Percentiles rank a stretch among this genome's conserved stretches.
Evolutionary conservation across 2,797 vertebrate genomes (phyloP).

Genomic region (Argyrosomus regius): DNA sequence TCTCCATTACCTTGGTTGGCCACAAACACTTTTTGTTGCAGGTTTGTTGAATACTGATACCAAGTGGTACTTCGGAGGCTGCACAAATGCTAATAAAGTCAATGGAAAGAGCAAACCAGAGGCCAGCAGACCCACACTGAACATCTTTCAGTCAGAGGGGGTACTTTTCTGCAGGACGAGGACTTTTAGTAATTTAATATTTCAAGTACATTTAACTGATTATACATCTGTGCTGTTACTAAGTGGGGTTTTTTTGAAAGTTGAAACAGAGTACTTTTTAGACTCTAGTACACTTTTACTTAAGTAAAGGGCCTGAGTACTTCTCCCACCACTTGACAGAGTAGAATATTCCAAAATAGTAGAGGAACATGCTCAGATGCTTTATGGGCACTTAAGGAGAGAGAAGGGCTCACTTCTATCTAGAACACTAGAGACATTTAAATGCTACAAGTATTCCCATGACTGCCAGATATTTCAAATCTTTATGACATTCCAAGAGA

Average conservation of each 20-base stretch:
- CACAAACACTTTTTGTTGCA: not conserved
- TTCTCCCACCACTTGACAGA: slow-evolving; percentile 3
- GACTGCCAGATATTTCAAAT: slow-evolving; percentile 13
- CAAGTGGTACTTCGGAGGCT: not conserved
- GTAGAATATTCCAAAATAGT: slow-evolving; percentile 1
- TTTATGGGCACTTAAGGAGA: not conserved
- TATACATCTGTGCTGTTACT: not conserved
- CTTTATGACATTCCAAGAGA: slow-evolving; percentile 24
- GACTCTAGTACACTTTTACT: not conserved
- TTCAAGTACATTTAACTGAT: not conserved
- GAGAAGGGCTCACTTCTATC: not conserved
- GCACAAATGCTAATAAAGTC: not conserved
- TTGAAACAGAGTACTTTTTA: not conserved
- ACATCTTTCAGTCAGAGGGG: not conserved
- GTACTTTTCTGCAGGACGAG: not conserved
- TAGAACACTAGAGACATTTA: slow-evolving; percentile 7
- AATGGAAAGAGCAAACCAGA: not conserved
- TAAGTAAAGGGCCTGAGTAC: not conserved
- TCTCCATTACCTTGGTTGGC: not conserved
- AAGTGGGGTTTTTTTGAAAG: not conserved
- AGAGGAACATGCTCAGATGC: not conserved
- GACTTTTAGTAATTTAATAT: not conserved
- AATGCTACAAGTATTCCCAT: slow-evolving; percentile 8
- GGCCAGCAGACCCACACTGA: not conserved
- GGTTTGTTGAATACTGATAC: not conserved